Conservation (phyloP, 2,888 invertebrate species). For the Diarsia dahlii region DNA sequence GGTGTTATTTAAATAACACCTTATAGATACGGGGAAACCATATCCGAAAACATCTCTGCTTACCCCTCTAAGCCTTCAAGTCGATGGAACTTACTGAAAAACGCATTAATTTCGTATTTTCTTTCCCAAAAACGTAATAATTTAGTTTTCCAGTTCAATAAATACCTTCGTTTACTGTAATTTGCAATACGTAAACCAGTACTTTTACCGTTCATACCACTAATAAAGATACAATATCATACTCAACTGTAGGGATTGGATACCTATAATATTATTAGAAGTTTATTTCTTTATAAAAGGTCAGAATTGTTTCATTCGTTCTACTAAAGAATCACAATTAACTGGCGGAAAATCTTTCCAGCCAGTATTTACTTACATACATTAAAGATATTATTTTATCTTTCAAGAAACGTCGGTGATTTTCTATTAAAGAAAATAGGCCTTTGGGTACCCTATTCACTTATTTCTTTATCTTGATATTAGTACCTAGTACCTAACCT, state of each 20-base stretch:
- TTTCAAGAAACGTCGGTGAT: neutral
- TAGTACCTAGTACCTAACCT: no score
- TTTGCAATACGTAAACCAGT: conserved; percentile 23
- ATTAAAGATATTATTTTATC: neutral
- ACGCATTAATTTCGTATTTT: neutral
- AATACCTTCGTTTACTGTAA: conserved; percentile 6
- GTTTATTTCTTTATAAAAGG: conserved; percentile 31
- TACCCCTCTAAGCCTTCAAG: neutral
- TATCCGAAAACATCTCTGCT: neutral
- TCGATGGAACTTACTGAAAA: neutral
- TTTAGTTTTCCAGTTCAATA: conserved; percentile 12
- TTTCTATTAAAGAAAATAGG: neutral
- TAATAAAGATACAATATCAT: conserved; percentile 48
- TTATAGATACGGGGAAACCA: neutral
- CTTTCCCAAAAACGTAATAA: conserved; percentile 1
- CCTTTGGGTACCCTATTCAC: neutral
- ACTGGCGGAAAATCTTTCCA: neutral
- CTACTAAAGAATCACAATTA: neutral
- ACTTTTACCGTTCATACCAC: conserved; percentile 18
- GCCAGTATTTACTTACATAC: neutral
- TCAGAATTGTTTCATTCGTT: conserved; percentile 11
- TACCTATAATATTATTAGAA: conserved; percentile 2
- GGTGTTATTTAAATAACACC: no score
- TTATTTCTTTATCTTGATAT: no score
- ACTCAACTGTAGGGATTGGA: neutral